These are phyloP conservation scores for Junonia oenone DNA, from an alignment of 2,888 invertebrate genomes.

Conservation along the genomic window DNA sequence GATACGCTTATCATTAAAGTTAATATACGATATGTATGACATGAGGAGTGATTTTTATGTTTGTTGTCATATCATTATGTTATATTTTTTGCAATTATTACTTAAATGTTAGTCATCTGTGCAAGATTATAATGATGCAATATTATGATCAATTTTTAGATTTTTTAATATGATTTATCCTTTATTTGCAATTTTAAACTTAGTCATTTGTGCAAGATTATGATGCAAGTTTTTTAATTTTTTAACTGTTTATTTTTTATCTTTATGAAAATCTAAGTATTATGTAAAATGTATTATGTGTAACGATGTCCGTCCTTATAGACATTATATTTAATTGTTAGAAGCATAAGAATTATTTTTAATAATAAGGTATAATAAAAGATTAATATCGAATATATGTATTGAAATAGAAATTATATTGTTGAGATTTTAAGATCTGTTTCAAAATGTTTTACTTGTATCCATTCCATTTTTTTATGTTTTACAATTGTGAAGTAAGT, in stretches of 20 bases:
- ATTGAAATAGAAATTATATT: not conserved
- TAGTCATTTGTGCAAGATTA: not conserved
- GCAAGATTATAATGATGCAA: not conserved
- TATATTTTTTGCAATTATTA: not conserved
- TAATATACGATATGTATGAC: slow-evolving; percentile 76
- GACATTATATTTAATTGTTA: not conserved
- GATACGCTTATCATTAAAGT: slow-evolving; percentile 86
- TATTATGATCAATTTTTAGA: not conserved
- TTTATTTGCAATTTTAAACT: not conserved
- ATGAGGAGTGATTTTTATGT: slow-evolving; percentile 40
- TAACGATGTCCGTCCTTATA: not conserved
- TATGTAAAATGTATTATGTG: not conserved
- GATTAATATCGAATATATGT: too few relatives aligned
- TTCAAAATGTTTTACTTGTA: not conserved
- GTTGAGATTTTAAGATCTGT: not conserved
- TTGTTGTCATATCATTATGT: slow-evolving; percentile 15
- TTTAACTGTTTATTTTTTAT: not conserved
- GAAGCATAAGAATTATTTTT: not conserved
- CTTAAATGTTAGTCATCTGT: not conserved
- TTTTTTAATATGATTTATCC: not conserved
- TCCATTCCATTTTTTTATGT: not conserved
- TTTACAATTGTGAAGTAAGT: not conserved
- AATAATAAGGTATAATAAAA: not conserved
- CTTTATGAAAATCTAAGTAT: not conserved
- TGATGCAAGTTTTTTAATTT: too few relatives aligned